These are phyloP conservation scores for Rhynchonycteris naso DNA, from an alignment of 2,797 vertebrate species.

Conservation along the genomic window DNA sequence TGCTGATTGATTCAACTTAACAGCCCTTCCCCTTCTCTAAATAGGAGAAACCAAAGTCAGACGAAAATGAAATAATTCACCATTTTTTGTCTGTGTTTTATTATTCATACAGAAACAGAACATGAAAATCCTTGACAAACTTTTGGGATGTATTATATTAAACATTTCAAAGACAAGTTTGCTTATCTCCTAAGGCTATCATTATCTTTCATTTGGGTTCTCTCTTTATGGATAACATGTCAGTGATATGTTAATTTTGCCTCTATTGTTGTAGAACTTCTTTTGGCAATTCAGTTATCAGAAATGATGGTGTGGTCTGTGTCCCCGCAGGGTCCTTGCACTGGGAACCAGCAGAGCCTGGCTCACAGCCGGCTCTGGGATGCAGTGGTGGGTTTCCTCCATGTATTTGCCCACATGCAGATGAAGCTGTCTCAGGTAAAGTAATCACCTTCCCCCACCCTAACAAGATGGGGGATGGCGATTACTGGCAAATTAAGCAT, in stretches of 20 bases:
- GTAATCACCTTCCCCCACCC: fast-evolving
- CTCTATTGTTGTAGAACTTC: fast-evolving
- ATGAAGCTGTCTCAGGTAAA: constrained; percentile 97
- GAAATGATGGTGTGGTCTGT: not conserved
- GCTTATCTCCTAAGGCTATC: not conserved
- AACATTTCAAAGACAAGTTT: not conserved
- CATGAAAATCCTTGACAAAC: not conserved
- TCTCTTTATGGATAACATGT: not conserved
- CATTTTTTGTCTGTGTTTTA: not conserved
- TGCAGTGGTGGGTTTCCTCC: constrained; percentile 96
- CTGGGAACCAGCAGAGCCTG: constrained; percentile 97
- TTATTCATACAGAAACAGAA: not conserved
- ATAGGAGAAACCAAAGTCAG: not conserved
- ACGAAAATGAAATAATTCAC: not conserved
- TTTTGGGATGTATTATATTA: not conserved
- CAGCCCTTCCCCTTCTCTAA: not conserved
- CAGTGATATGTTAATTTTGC: not conserved
- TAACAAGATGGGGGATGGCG: fast-evolving
- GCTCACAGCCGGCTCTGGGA: constrained; percentile 97
- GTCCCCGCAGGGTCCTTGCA: constrained; percentile 92
- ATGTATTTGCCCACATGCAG: constrained; percentile 98
- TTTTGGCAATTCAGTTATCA: not conserved
- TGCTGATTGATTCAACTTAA: not conserved
- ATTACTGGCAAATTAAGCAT: no score
- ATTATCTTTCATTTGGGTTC: fast-evolving